These are phyloP conservation scores for Furcifer pardalis DNA, from an alignment of 2,797 vertebrate species.

Conservation along the genomic window DNA sequence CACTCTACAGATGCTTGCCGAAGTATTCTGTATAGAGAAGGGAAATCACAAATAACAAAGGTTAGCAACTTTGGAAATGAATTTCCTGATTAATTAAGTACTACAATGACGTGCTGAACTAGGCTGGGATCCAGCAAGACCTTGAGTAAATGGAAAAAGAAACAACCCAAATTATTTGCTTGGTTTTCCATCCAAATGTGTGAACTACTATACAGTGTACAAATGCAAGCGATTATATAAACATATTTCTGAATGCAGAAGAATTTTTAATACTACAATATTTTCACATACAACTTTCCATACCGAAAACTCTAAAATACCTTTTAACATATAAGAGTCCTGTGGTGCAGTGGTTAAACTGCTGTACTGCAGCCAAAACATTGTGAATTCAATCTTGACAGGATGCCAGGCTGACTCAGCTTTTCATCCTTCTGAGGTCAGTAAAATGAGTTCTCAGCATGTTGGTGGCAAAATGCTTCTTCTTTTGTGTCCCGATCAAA, in stretches of 20 bases:
- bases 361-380: no score
- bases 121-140: conserved; percentile 1
- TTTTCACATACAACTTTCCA: not conserved
- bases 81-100: conserved; percentile 7
- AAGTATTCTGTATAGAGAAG: conserved; percentile 60
- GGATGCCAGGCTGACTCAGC: no score
- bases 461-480: no score
- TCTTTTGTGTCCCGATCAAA: no score
- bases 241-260: not conserved
- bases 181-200: not conserved
- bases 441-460: no score
- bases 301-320: no score
- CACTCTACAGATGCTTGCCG: conserved; percentile 48
- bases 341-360: no score
- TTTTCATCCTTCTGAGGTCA: no score
- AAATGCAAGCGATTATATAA: not conserved
- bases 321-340: not conserved
- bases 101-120: not conserved
- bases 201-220: not conserved
- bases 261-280: not conserved
- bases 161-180: not conserved
- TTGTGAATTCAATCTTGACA: no score
- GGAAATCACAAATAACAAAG: conserved; percentile 20
- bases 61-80: conserved; percentile 12
- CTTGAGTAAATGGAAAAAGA: not conserved